Evolutionary conservation across 2,888 invertebrate genomes (phyloP), one percentile per base, ranked within the genome.

Genomic region (Drosophila eohydei): DNA sequence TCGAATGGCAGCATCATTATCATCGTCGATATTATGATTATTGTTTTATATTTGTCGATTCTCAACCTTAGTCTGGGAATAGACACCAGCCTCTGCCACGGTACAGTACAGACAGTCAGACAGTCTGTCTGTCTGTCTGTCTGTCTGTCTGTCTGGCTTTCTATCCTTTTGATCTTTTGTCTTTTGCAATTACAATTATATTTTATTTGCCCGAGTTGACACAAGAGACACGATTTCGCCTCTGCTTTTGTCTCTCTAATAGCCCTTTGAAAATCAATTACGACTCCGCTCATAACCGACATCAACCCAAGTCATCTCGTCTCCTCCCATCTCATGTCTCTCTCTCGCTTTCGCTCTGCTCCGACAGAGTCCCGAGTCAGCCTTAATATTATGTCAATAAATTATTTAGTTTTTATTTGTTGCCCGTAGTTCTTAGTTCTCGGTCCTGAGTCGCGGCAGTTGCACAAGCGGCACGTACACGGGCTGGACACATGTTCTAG

Each of bases 401-500:
- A 75, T 88, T 86, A 87, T 87, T 84, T 89, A 76, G 68, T 73
- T 76, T 79, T 77, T 75, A 56, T 70, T 73, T 77, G 66, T 62
- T 56, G 69, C 36, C 44, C 51, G 46, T 38, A 58, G 50, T 60
- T 48, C 52, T 50, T 51, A 12, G 32, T 44, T 8, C 14, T 4
- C 44, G 57, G 48, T 44, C 62, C 58, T 32, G 30, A 16, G 30
- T 32, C 56, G 21, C 21, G 54, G 54, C 54, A 54, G 28, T 40
- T 54, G 54, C 36, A 66, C 74, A 46, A 48, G 66, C 64, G 67
- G 76, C 90, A 90, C 86, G 90, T 88, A 81, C 82, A 62, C 46
- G 51, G 69, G 30, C 75, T 70, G 83, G 90, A 91, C 91, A 91
- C 91, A 91, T 91, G 91, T 91, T 91, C 90, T 91, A 90, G 86